A percentile compares a stretch with the other conserved stretches of the same genome.
Evolutionary conservation across 2,797 vertebrate species (phyloP).

Genomic region (Coendou prehensilis): DNA sequence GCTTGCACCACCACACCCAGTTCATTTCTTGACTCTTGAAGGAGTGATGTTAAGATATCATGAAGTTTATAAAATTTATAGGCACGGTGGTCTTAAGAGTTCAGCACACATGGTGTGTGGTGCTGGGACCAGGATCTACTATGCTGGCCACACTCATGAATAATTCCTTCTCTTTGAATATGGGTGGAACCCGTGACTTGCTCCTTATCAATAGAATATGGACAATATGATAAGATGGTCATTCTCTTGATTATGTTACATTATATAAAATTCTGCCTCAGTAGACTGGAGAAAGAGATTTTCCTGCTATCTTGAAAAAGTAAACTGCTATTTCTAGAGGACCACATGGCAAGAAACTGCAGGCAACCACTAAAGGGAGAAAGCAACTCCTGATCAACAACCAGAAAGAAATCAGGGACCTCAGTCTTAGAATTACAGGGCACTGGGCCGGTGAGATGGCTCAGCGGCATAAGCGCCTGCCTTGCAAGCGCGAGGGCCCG

Average conservation of each 20-base stretch:
- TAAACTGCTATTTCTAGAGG: background rate
- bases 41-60: background rate
- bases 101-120: background rate
- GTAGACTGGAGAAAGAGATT: background rate
- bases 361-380: background rate
- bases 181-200: background rate
- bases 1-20: background rate
- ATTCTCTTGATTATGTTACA: conserved; percentile 8
- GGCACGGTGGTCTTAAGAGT: background rate
- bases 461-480: too few species aligned
- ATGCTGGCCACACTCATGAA: background rate
- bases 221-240: background rate
- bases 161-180: background rate
- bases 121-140: background rate
- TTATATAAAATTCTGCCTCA: conserved; percentile 24
- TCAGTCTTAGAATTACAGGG: background rate
- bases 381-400: background rate
- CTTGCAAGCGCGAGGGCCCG: too few species aligned
- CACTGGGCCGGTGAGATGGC: too few species aligned
- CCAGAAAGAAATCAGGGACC: background rate
- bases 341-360: background rate
- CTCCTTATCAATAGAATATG: background rate
- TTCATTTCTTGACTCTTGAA: background rate
- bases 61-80: conserved; percentile 28
- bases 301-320: background rate